phyloP scores from a whole-genome alignment of 2,797 vertebrate species.

The Manis javanica region DNA sequence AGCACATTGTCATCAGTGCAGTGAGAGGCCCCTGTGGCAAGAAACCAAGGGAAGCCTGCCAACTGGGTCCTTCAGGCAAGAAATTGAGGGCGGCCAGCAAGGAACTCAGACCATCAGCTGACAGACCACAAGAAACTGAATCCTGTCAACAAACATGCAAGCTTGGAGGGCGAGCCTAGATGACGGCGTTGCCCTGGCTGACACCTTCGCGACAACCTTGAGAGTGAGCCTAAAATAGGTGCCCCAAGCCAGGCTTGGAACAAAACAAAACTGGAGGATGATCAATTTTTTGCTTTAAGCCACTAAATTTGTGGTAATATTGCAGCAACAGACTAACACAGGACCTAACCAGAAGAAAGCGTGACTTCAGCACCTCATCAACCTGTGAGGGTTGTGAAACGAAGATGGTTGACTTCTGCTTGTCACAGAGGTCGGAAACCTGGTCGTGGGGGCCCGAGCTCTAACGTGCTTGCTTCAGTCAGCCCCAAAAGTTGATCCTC shows the following conservation, averaged over 20 bases:
- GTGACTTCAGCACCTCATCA: background rate
- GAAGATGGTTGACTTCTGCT: background rate
- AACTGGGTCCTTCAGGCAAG: background rate
- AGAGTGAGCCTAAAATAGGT: background rate
- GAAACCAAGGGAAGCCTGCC: background rate
- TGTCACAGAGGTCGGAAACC: background rate
- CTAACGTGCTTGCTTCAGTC: background rate
- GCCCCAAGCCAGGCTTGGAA: background rate
- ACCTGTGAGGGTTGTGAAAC: background rate
- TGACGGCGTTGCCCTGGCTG: background rate
- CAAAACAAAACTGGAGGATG: background rate
- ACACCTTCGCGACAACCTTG: background rate
- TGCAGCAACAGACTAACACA: background rate
- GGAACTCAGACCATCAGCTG: background rate
- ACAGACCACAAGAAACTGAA: background rate
- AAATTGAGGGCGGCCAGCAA: background rate
- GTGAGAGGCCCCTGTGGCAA: background rate
- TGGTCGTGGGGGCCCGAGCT: background rate
- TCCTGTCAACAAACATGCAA: background rate
- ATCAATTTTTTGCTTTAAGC: background rate
- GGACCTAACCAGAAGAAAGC: background rate
- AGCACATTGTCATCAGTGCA: background rate
- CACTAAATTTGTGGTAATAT: background rate
- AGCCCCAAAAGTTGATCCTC: background rate
- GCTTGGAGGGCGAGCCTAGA: background rate